Evolutionary conservation across 2,797 vertebrate species (phyloP).

Genomic region (Chelon auratus): DNA sequence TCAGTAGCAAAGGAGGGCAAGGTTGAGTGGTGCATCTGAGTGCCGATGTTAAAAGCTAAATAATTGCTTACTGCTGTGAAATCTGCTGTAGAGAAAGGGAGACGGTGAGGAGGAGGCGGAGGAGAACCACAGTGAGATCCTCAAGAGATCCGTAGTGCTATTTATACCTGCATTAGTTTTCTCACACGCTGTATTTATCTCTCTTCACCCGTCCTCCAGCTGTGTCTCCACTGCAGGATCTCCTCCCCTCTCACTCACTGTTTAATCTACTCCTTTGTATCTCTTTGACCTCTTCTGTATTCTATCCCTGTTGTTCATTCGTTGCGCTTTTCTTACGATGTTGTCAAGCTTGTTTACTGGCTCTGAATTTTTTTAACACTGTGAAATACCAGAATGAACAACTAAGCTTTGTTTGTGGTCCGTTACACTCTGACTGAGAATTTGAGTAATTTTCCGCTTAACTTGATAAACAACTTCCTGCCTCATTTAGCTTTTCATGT

Average conservation of each 20-base stretch:
- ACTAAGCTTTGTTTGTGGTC: neutral
- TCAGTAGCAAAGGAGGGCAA: slow-evolving; percentile 45
- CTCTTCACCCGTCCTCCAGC: slow-evolving; percentile 22
- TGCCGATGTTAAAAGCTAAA: slow-evolving; percentile 68
- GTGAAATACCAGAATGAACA: neutral
- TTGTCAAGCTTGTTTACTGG: neutral
- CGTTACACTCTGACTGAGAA: neutral
- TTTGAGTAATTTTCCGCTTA: slow-evolving; percentile 5
- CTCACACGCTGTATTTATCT: slow-evolving; percentile 27
- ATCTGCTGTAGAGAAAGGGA: slow-evolving; percentile 40
- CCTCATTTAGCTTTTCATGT: slow-evolving; percentile 32
- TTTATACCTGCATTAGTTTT: slow-evolving; percentile 71
- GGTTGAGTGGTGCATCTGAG: slow-evolving; percentile 46
- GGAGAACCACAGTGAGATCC: slow-evolving; percentile 43
- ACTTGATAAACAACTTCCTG: slow-evolving; percentile 25
- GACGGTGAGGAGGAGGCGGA: slow-evolving; percentile 26
- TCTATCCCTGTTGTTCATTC: neutral
- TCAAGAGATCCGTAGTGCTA: slow-evolving; percentile 55
- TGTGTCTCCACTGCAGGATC: slow-evolving; percentile 18
- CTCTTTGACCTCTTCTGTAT: slow-evolving; percentile 36
- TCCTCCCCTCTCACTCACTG: slow-evolving; percentile 29
- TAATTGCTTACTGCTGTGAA: slow-evolving; percentile 77
- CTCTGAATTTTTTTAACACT: neutral
- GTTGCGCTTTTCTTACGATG: neutral
- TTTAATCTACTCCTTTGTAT: slow-evolving; percentile 38